Conservation (phyloP, 2,113 vertebrate species). For the Aythya baeri region DNA sequence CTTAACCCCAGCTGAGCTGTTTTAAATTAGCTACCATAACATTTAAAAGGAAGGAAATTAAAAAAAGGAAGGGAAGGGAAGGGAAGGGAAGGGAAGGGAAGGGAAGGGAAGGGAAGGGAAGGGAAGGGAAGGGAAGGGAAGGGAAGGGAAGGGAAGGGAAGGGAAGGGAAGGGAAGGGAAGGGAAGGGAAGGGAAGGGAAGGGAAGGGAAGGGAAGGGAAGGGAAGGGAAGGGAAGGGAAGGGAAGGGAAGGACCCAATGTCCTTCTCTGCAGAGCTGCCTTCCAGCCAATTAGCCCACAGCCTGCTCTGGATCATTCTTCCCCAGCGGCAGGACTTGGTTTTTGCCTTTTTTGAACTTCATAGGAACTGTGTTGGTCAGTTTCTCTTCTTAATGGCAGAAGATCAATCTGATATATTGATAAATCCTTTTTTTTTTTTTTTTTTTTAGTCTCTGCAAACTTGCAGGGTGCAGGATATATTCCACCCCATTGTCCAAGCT, state of each 20-base stretch:
- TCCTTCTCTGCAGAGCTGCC: not conserved
- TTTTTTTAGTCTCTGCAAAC: not conserved
- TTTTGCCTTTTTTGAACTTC: not conserved
- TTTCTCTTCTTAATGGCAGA: not conserved
- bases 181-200: not conserved
- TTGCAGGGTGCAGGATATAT: not conserved
- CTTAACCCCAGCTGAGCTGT: not conserved
- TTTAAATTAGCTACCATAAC: not conserved
- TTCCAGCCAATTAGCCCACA: not conserved
- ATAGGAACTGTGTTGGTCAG: rapidly evolving
- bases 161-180: not conserved
- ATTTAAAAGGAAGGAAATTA: not conserved
- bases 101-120: not conserved
- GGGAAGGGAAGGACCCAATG: not conserved
- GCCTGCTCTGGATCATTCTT: not conserved
- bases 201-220: not conserved
- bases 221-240: not conserved
- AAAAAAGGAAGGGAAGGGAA: too few species aligned
- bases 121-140: not conserved
- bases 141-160: not conserved
- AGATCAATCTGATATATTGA: not conserved
- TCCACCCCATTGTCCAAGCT: not conserved
- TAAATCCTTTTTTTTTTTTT: not conserved
- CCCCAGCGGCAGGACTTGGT: not conserved
- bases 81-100: not conserved